A percentile compares a stretch with the other conserved stretches of the same genome.
Evolutionary conservation across 2,113 vertebrate genomes (phyloP).

Genomic region (Anoura caudifer): DNA sequence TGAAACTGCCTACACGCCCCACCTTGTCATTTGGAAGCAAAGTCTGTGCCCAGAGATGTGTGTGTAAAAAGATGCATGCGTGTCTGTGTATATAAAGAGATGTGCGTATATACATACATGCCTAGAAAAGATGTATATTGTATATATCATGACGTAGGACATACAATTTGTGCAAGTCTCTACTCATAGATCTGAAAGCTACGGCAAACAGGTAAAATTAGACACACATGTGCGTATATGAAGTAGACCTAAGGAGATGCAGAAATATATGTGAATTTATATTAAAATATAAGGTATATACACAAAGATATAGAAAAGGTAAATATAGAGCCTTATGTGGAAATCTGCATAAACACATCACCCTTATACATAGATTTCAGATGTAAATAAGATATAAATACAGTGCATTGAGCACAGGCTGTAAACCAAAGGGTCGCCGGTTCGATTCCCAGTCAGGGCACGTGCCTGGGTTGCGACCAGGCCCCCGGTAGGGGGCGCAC

Average conservation of each 20-base stretch:
- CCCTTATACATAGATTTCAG: background rate
- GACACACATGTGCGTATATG: background rate
- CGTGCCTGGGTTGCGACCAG: too few species aligned
- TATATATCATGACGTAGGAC: background rate
- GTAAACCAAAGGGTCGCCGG: too few species aligned
- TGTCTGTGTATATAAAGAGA: rapidly evolving
- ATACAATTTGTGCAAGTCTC: too few species aligned
- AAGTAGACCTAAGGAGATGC: background rate
- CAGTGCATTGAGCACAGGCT: too few species aligned
- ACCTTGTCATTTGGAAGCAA: background rate
- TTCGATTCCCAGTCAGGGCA: too few species aligned
- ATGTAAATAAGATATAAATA: too few species aligned
- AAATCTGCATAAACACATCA: background rate
- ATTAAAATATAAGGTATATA: background rate
- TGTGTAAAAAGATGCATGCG: background rate
- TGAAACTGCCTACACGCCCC: background rate
- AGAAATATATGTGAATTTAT: too few species aligned
- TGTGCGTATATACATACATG: rapidly evolving
- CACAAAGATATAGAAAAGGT: background rate
- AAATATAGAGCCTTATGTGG: background rate
- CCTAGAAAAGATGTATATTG: background rate
- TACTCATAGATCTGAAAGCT: background rate
- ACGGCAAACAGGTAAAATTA: background rate
- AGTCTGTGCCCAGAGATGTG: rapidly evolving
- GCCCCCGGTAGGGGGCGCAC: too few species aligned